A percentile compares a stretch with the other conserved stretches of the same genome.
Conservation (phyloP, 1,140 invertebrate species). For the Stenopsyche tienmushanensis region DNA sequence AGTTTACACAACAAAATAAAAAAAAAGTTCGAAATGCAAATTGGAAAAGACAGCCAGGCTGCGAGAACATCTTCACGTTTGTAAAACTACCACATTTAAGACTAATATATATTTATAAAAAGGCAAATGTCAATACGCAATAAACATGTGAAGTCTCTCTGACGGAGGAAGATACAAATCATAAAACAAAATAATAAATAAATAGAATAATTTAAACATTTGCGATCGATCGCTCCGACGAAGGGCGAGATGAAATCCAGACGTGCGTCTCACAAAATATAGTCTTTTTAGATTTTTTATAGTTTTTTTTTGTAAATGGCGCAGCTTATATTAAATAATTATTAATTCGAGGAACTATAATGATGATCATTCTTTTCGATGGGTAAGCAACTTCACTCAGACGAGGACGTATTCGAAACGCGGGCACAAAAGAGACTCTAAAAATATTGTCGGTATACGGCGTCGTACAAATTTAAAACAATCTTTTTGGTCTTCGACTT, state of each 20-base stretch:
- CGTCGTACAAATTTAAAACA: neutral
- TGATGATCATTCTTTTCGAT: neutral
- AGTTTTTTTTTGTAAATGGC: neutral
- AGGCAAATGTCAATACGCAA: slow-evolving; percentile 2
- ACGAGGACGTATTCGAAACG: too few species aligned
- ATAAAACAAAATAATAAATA: slow-evolving; percentile 7
- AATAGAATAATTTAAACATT: neutral
- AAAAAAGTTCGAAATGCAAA: slow-evolving; percentile 20
- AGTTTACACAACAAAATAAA: too few species aligned
- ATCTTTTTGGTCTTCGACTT: neutral
- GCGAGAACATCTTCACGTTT: neutral
- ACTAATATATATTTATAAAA: slow-evolving; percentile 3
- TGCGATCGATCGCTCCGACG: too few species aligned
- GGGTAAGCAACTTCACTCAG: neutral
- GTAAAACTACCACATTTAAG: neutral
- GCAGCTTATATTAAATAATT: slow-evolving; percentile 15
- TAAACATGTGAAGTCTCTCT: neutral
- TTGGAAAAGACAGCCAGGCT: slow-evolving; percentile 2
- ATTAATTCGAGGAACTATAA: slow-evolving; percentile 17
- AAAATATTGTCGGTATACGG: neutral
- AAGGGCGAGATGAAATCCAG: too few species aligned
- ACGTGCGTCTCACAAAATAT: too few species aligned
- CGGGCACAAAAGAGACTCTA: neutral
- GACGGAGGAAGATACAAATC: neutral
- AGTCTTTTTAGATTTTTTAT: neutral